Evolutionary conservation across 2,888 invertebrate species (phyloP).

Genomic region (Ditylenchus weischeri): DNA sequence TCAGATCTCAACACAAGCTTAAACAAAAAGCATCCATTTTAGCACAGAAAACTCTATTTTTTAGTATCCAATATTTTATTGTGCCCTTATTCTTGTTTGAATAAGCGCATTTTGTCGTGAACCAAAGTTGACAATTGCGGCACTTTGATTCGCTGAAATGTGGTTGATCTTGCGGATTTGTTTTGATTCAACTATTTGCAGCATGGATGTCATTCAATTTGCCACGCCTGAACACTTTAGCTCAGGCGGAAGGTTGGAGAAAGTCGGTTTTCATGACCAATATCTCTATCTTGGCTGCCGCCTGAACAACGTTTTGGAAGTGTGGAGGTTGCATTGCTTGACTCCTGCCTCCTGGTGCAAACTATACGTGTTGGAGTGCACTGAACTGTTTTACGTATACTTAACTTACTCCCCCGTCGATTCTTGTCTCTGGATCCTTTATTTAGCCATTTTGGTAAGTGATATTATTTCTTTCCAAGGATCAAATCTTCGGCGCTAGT

Average conservation of each 20-base stretch:
- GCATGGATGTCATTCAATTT: constrained; percentile 17
- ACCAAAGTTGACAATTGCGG: too few relatives aligned
- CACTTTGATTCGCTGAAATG: too few relatives aligned
- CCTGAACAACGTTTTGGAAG: constrained; percentile 13
- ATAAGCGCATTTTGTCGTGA: too few relatives aligned
- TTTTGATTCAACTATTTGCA: too few relatives aligned
- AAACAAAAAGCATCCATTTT: too few relatives aligned
- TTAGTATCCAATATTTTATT: too few relatives aligned
- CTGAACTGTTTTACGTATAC: constrained; percentile 24
- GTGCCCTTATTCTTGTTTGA: too few relatives aligned
- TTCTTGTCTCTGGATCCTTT: constrained; percentile 12
- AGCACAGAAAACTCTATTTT: too few relatives aligned
- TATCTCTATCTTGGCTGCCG: constrained; percentile 20
- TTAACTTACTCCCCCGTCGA: constrained; percentile 17
- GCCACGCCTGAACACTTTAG: constrained; percentile 19
- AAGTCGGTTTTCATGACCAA: constrained; percentile 20
- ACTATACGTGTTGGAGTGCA: constrained; percentile 14
- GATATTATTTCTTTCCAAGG: neutral
- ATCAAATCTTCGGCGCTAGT: too few relatives aligned
- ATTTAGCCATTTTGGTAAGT: constrained; percentile 1
- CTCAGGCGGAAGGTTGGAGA: constrained; percentile 15
- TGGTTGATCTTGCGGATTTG: too few relatives aligned
- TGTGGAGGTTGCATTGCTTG: constrained; percentile 26
- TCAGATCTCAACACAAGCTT: too few relatives aligned
- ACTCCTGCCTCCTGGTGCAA: constrained; percentile 21